These are phyloP conservation scores for Amyelois transitella DNA, from an alignment of 1,140 invertebrate species.

Conservation along the genomic window DNA sequence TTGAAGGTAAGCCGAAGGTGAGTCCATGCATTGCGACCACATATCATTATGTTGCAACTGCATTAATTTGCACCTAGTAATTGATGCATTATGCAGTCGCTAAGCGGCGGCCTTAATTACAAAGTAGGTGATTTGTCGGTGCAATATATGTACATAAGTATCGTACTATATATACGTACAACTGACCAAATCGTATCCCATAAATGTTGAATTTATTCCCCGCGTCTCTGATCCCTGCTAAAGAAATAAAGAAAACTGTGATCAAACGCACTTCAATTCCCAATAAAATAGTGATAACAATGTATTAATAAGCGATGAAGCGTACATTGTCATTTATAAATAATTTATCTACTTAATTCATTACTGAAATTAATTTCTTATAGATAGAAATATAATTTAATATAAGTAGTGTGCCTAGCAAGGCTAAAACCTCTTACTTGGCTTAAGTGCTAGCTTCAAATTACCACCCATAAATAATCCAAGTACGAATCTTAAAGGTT, in stretches of 20 bases:
- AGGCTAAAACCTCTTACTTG: conserved; percentile 51
- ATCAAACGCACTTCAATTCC: too few species aligned
- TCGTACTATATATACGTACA: too few species aligned
- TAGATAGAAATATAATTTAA: background rate
- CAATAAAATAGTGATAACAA: too few species aligned
- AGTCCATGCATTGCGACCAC: conserved; percentile 1
- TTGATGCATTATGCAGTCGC: conserved; percentile 19
- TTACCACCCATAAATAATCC: conserved; percentile 47
- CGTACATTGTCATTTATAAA: too few species aligned
- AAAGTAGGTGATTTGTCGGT: conserved; percentile 14
- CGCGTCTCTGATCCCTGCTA: too few species aligned
- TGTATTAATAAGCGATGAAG: too few species aligned
- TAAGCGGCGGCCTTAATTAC: conserved; percentile 25
- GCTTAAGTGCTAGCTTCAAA: conserved; percentile 35
- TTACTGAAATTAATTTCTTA: too few species aligned
- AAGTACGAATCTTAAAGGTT: conserved; percentile 33
- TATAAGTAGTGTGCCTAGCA: too few species aligned
- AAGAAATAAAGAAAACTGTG: too few species aligned
- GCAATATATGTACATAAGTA: background rate
- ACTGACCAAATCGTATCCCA: too few species aligned
- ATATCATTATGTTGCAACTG: conserved; percentile 11
- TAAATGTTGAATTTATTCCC: too few species aligned
- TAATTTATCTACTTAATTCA: too few species aligned
- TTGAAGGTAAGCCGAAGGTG: conserved; percentile 3
- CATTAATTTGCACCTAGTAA: conserved; percentile 9